Percentiles rank a stretch among this genome's conserved stretches.
These are phyloP conservation scores for Drusus annulatus DNA, from an alignment of 1,140 invertebrate genomes.

Conservation along the genomic window DNA sequence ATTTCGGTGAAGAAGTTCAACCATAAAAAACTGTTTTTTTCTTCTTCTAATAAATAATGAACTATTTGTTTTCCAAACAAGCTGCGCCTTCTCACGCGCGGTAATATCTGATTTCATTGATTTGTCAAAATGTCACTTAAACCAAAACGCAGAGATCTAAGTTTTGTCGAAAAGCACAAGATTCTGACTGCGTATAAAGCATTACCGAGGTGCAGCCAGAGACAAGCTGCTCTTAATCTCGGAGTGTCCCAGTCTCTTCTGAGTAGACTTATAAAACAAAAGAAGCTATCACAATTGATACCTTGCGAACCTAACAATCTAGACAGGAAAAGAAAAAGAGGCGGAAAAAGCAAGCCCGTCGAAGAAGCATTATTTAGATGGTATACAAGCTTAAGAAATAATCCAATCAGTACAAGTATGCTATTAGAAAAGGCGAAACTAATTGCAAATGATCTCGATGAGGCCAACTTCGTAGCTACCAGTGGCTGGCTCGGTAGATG, in stretches of 20 bases:
- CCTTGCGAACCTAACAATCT: not conserved
- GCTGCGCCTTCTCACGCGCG: no score
- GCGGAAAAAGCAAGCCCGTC: not conserved
- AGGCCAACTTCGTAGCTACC: not conserved
- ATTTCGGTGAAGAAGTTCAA: no score
- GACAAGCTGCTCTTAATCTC: not conserved
- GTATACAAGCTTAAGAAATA: not conserved
- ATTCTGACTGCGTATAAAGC: not conserved
- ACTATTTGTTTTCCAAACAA: no score
- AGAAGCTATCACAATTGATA: not conserved
- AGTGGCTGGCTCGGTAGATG: constrained; percentile 8
- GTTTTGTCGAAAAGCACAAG: not conserved
- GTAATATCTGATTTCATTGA: no score
- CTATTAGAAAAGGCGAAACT: not conserved
- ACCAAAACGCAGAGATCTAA: constrained; percentile 7
- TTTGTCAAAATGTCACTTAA: no score
- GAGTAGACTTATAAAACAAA: not conserved
- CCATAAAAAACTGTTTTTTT: no score
- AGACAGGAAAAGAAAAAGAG: not conserved
- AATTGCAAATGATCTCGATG: not conserved
- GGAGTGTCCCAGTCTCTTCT: not conserved
- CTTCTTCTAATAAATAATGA: no score
- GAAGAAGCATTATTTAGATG: not conserved
- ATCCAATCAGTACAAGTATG: not conserved
- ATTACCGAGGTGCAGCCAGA: not conserved